These are phyloP conservation scores for Mythimna pallens DNA, from an alignment of 2,888 invertebrate species.

Conservation along the genomic window DNA sequence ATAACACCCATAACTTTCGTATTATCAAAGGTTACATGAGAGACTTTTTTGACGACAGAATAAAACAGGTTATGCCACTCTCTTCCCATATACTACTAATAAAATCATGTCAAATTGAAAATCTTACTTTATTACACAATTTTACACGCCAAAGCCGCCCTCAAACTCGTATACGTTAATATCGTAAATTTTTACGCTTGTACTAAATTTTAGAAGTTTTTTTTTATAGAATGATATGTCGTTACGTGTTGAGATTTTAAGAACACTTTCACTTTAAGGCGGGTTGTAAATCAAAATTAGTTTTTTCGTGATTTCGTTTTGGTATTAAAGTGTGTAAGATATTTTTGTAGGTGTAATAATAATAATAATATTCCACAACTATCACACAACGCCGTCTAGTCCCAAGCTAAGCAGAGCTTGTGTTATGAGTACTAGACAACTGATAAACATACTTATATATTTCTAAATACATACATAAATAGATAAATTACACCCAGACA, in stretches of 20 bases:
- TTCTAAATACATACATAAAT: too few relatives aligned
- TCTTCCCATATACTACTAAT: constrained; percentile 27
- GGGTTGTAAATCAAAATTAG: constrained; percentile 56
- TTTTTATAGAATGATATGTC: constrained; percentile 41
- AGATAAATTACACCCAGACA: too few relatives aligned
- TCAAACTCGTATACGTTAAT: constrained; percentile 32
- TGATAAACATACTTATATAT: too few relatives aligned
- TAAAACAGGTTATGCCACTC: constrained; percentile 13
- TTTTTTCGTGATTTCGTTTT: constrained; percentile 34
- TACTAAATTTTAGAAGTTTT: constrained; percentile 53
- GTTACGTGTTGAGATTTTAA: constrained; percentile 23
- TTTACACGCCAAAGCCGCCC: constrained; percentile 30
- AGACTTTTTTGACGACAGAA: constrained; percentile 20
- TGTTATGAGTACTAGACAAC: too few relatives aligned
- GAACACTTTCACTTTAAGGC: constrained; percentile 24
- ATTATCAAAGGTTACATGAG: neutral
- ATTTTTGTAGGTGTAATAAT: too few relatives aligned
- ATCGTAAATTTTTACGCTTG: constrained; percentile 62
- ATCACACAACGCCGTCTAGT: too few relatives aligned
- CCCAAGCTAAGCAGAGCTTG: too few relatives aligned
- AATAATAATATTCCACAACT: too few relatives aligned
- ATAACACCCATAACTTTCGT: neutral
- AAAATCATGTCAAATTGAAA: constrained; percentile 62
- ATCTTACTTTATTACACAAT: constrained; percentile 45
- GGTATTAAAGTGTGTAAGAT: neutral